Base-by-base conservation (phyloP, 2,797 vertebrate genomes). In the Enteromius thamalakanensis region DNA sequence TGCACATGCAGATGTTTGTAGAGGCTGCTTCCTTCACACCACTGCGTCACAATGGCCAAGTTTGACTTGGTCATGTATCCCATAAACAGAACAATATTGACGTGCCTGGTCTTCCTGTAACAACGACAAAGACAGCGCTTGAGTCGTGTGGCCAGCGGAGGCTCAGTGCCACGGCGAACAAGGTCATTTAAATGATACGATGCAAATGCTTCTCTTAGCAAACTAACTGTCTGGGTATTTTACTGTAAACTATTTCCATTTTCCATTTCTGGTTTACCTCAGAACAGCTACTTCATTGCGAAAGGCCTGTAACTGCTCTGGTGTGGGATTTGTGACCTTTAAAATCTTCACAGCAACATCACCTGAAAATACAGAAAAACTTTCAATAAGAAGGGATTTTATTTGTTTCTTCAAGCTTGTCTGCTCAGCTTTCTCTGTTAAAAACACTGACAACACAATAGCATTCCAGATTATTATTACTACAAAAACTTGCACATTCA, bases 61-160 rank as follows among this genome's bases (percentile, higher is more conserved):
- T 99, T 98, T 89, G 96, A 96, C 92, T 97, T 97, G 1, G 98
- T 99, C 98, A 99, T 99, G 93, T 99, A 99, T 87, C 98, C 98
- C 98, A 99, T 99, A 85, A 99, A 99, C 87, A 99, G 94, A 89
- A 99, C 93, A 93, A 99, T 99, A 92, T 99, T 99, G 89, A 99
- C 98, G 1, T 99, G 98, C 86, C 98, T 94, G 0, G 98, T 99
- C 93, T 99, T 99, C 93, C 98, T 99, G 91, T 10, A 74, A 32
- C 8, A 68, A 51, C 9, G 40, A 70, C 37, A 81, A 19, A 64
- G 53, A 34, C 3, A 32, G 6, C 15, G 32, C 32, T 34, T 62
- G 4, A 8, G 40, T 19, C 23, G 68, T n/a, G 21, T 15, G 34
- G 8, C 37, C 17, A 23, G 4, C 9, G n/a, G 19, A 58, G 53